Base-by-base conservation (phyloP, 2,888 invertebrate species). In the Drepanosiphum platanoidis region DNA sequence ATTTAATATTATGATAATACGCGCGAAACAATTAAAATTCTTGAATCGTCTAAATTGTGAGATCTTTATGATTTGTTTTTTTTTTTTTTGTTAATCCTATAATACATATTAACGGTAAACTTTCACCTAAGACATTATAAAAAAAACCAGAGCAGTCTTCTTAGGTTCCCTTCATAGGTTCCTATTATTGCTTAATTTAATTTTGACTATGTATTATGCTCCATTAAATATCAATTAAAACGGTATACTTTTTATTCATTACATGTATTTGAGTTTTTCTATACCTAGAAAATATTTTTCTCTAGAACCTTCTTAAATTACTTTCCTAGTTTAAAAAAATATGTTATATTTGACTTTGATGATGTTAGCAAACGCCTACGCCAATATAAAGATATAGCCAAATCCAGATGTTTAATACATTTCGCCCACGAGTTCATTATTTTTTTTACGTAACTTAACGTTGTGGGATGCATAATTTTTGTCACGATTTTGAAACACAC, bases 201-300 rank as follows among this genome's bases (percentile, higher is more conserved):
- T 84, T 84, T 77, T 84, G 75, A 84, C 75, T 75, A 68, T 83
- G 42, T 74, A 42, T 64, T 46, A 32, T 18, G 64, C 30, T 75
- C 36, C 75, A 84, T 84, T 84, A 84, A 84, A 75, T 75, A 66
- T 77, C 34, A 75, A 75, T 84, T 84, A 84, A 84, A 75, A 84
- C 74, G 74, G 82, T 83, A 74, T 64, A 15, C 36, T 36, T 13
- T n/a, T 74, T 11, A 18, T 74, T 42, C n/a, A 46, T 13, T 9
- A 7, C 32, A 46, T 22, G 46, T 18, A 27, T 64, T 82, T 72
- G 13, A 11, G 11, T 61, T 39, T 71, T 39, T 0, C 18, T 13
- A 36, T 70, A 36, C 81, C 22, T 81, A 71, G 58, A 81, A 68
- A 79, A 71, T 30, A 61, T 61, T 27, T 32, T 4, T 36, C 5